Percentiles rank a stretch among this genome's conserved stretches.
Conservation (phyloP, 2,888 invertebrate species). For the Brenthis daphne region DNA sequence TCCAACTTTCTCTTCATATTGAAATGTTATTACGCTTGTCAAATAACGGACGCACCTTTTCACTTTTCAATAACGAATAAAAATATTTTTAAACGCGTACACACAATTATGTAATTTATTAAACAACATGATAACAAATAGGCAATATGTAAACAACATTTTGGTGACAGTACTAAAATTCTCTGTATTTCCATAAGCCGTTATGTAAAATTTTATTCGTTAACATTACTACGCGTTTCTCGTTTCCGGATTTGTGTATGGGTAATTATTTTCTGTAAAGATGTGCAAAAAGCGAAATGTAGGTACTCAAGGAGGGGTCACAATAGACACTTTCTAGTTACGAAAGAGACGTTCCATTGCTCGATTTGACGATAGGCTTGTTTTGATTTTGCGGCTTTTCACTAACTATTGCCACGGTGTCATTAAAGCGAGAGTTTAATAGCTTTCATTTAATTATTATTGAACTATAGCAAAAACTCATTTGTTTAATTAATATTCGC, state of each 20-base stretch:
- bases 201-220: conserved; percentile 32
- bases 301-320: conserved; percentile 39
- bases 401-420: conserved; percentile 11
- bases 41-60: conserved; percentile 36
- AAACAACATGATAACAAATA: conserved; percentile 18
- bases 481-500: not conserved
- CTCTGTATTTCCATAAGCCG: conserved; percentile 12
- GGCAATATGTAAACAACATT: conserved; percentile 7
- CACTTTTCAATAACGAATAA: conserved; percentile 36
- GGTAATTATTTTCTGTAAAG: conserved; percentile 33
- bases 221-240: conserved; percentile 20
- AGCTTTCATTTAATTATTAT: conserved; percentile 24
- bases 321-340: conserved; percentile 70
- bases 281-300: conserved; percentile 41
- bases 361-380: conserved; percentile 56
- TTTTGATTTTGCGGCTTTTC: conserved; percentile 43
- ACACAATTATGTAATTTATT: conserved; percentile 30
- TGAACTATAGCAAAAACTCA: conserved; percentile 1
- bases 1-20: conserved; percentile 45
- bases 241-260: conserved; percentile 33
- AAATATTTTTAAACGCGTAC: conserved; percentile 33
- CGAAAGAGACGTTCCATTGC: conserved; percentile 52
- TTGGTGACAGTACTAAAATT: conserved; percentile 11
- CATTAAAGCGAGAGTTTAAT: conserved; percentile 17
- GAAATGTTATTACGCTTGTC: conserved; percentile 42